Percentiles rank a stretch among this genome's conserved stretches.
These are phyloP conservation scores for Myiozetetes cayanensis DNA, from an alignment of 2,113 vertebrate genomes.

Conservation along the genomic window DNA sequence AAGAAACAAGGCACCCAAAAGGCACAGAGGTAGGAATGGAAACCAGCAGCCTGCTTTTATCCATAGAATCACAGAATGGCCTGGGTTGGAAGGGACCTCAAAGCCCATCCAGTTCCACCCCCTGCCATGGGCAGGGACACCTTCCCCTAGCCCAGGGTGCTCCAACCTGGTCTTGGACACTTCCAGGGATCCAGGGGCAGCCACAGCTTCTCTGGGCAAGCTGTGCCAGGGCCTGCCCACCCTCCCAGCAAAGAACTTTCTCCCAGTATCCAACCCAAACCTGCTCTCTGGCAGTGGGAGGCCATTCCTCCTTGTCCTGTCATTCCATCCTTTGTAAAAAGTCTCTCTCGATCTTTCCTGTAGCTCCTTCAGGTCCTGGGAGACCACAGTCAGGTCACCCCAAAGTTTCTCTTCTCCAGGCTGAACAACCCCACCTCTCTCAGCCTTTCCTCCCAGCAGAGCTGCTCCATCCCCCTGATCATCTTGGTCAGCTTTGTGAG, in stretches of 20 bases:
- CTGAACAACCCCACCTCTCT: background rate
- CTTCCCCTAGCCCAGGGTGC: accelerated
- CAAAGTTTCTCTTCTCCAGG: background rate
- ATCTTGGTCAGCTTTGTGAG: background rate
- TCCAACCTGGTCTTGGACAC: background rate
- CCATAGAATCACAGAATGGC: background rate
- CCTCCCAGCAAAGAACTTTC: too few relatives aligned
- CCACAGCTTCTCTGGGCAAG: background rate
- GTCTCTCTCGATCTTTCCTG: background rate
- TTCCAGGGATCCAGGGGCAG: background rate
- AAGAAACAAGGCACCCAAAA: background rate
- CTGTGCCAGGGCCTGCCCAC: too few relatives aligned
- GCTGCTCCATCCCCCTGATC: background rate
- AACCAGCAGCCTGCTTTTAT: background rate
- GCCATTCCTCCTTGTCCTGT: background rate
- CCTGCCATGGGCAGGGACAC: background rate
- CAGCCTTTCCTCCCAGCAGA: background rate
- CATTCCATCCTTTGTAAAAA: background rate
- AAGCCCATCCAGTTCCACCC: accelerated
- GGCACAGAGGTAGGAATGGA: background rate
- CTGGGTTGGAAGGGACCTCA: background rate
- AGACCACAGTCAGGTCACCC: background rate
- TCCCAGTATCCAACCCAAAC: background rate
- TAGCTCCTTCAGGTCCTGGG: background rate
- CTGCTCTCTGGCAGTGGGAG: background rate